Evolutionary conservation across 53 echinoderm and acorn worm genomes (phyloP).

Genomic region (Zoroaster sp.): DNA sequence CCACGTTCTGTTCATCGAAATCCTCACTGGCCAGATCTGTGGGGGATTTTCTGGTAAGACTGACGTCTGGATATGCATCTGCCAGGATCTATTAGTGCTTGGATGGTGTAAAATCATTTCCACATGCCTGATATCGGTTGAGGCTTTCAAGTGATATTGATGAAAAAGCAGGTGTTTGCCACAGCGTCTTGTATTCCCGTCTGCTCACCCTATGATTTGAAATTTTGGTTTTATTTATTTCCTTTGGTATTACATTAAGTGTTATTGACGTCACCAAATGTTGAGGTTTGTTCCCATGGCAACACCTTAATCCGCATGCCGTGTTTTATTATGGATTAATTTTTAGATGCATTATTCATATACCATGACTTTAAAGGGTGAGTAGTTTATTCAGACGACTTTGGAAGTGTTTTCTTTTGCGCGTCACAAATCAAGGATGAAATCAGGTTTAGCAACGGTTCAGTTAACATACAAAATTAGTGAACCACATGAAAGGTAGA

Average conservation of each 20-base stretch:
- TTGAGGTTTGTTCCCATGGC: background rate
- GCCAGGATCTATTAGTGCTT: background rate
- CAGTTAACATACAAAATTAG: background rate
- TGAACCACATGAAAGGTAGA: background rate
- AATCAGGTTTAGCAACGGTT: background rate
- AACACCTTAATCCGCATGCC: background rate
- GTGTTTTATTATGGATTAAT: background rate
- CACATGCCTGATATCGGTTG: background rate
- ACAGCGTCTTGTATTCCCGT: background rate
- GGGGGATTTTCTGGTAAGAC: too few relatives aligned
- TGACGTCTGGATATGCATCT: too few relatives aligned
- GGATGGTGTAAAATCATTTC: background rate
- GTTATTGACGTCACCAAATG: background rate
- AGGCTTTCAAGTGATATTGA: background rate
- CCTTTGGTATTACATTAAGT: background rate
- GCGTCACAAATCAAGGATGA: background rate
- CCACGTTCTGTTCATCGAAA: background rate
- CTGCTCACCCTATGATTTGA: background rate
- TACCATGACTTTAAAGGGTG: background rate
- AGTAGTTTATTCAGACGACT: background rate
- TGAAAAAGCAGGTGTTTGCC: background rate
- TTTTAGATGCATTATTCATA: background rate
- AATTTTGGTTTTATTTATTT: background rate
- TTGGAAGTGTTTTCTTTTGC: background rate
- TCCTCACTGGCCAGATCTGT: too few relatives aligned